These are phyloP conservation scores for Eupithecia centaureata DNA, from an alignment of 2,888 invertebrate species.

Conservation along the genomic window DNA sequence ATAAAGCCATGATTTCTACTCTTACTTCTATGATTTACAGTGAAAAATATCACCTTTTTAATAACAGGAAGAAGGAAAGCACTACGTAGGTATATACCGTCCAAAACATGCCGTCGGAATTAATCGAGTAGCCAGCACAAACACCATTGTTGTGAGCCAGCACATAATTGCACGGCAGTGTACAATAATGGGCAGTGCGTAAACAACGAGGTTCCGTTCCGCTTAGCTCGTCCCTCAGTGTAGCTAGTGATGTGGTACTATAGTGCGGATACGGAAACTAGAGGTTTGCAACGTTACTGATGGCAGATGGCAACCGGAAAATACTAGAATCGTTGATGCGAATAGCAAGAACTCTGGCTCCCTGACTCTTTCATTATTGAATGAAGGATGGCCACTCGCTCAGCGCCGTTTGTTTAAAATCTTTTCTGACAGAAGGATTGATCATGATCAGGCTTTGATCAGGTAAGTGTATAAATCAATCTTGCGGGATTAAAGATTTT, in stretches of 20 bases:
- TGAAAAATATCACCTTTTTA: not conserved
- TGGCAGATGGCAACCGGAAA: not conserved
- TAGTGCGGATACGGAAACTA: not conserved
- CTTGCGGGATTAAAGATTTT: too few species aligned
- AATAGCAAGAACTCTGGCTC: not conserved
- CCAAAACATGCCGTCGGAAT: not conserved
- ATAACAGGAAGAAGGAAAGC: constrained; percentile 1
- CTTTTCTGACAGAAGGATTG: too few species aligned
- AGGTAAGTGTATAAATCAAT: too few species aligned
- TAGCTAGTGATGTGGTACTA: constrained; percentile 25
- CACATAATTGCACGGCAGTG: constrained; percentile 42
- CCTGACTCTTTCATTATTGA: too few species aligned
- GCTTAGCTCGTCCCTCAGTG: constrained; percentile 34
- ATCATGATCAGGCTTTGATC: too few species aligned
- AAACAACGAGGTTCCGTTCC: constrained; percentile 39
- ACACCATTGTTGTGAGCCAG: constrained; percentile 41
- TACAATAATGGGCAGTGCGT: constrained; percentile 38
- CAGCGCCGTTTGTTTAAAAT: too few species aligned
- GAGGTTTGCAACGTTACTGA: not conserved
- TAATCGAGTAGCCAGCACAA: constrained; percentile 30
- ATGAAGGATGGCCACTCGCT: too few species aligned
- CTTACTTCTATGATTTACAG: too few species aligned
- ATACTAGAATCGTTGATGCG: constrained; percentile 16
- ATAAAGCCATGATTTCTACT: too few species aligned
- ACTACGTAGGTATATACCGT: not conserved